These are phyloP conservation scores for Trachymyrmex cornetzi DNA, from an alignment of 1,140 invertebrate species.

Conservation along the genomic window DNA sequence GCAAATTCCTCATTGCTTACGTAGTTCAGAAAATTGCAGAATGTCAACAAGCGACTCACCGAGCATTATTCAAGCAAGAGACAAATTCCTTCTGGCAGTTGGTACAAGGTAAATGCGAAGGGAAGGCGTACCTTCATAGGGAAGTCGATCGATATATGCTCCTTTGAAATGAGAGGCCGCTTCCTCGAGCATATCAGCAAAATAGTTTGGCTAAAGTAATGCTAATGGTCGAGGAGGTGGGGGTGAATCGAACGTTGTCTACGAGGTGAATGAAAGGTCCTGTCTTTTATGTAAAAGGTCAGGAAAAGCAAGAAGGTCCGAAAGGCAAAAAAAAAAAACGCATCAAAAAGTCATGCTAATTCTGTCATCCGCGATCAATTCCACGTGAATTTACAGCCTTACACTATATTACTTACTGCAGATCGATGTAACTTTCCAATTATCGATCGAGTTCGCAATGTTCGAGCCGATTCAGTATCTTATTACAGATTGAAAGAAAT, in stretches of 20 bases:
- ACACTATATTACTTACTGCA: neutral
- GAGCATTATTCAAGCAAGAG: constrained; percentile 39
- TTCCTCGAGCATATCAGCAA: constrained; percentile 31
- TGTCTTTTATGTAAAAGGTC: neutral
- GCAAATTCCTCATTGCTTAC: constrained; percentile 31
- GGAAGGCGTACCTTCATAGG: constrained; percentile 28
- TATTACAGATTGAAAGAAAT: neutral
- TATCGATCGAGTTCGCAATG: constrained; percentile 4
- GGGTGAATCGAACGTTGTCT: constrained; percentile 12
- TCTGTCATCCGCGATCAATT: constrained; percentile 7
- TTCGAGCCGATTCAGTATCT: constrained; percentile 13
- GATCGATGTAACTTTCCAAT: constrained; percentile 3
- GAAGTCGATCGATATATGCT: constrained; percentile 66
- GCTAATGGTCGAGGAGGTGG: neutral
- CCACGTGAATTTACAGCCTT: neutral
- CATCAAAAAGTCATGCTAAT: constrained; percentile 13
- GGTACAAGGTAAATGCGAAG: constrained; percentile 61
- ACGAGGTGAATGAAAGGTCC: neutral
- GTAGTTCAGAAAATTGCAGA: constrained; percentile 21
- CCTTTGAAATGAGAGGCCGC: constrained; percentile 44
- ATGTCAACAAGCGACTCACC: constrained; percentile 48
- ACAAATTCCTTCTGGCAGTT: constrained; percentile 40
- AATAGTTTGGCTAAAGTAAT: constrained; percentile 36
- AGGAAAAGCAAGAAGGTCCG: neutral
- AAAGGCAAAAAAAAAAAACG: neutral